Evolutionary conservation across 1,140 invertebrate genomes (phyloP).

Genomic region (Drosophila tristis): DNA sequence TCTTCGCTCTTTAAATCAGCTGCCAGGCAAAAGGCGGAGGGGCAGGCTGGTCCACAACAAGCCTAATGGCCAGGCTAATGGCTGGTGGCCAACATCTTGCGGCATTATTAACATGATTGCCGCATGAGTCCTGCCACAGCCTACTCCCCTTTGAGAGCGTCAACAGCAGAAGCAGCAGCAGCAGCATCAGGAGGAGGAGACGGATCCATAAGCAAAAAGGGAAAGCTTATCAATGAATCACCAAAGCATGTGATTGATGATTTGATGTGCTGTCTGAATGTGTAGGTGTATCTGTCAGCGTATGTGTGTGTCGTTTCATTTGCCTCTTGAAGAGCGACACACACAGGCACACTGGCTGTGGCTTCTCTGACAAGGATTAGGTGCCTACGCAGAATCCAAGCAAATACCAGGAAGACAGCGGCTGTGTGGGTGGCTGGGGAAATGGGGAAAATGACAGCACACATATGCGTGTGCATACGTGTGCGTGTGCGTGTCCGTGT

Average conservation of each 20-base stretch:
- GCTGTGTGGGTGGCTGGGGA: conserved; percentile 2
- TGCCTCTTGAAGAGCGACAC: conserved; percentile 10
- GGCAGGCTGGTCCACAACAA: background rate
- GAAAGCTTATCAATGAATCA: conserved; percentile 78
- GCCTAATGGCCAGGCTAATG: conserved; percentile 61
- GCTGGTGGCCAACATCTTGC: conserved; percentile 55
- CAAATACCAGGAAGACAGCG: conserved; percentile 48
- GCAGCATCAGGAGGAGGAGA: too few species aligned
- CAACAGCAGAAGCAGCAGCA: background rate
- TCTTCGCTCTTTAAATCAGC: conserved; percentile 53
- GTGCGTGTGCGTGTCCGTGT: conserved; percentile 36
- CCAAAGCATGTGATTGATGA: conserved; percentile 79
- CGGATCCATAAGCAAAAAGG: conserved; percentile 13
- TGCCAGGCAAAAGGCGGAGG: conserved; percentile 7
- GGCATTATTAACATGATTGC: conserved; percentile 81
- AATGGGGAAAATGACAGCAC: conserved; percentile 52
- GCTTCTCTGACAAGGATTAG: conserved; percentile 74
- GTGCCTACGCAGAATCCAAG: conserved; percentile 55
- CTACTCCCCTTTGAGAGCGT: conserved; percentile 1
- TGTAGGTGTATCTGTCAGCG: conserved; percentile 25
- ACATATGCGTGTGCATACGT: conserved; percentile 49
- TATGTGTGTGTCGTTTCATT: conserved; percentile 26
- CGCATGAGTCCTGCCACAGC: conserved; percentile 25
- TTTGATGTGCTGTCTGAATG: conserved; percentile 62
- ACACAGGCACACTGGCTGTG: conserved; percentile 45